Percentiles rank a stretch among this genome's conserved stretches.
These are phyloP conservation scores for Corvus hawaiiensis DNA, from an alignment of 2,113 vertebrate genomes.

Conservation along the genomic window DNA sequence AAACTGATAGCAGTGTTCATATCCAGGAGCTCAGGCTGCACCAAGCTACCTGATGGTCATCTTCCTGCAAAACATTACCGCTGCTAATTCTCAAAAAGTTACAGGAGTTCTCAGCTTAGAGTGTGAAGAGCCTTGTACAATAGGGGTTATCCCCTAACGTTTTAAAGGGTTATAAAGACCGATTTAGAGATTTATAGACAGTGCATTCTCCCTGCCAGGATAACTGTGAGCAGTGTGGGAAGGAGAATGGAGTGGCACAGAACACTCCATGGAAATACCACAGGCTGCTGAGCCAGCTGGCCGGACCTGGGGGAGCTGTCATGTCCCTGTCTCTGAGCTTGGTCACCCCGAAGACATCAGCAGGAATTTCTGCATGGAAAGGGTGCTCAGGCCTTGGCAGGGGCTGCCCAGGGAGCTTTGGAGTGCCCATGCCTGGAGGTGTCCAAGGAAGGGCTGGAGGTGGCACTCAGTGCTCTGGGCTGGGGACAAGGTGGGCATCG, in stretches of 20 bases:
- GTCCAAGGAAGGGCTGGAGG: not conserved
- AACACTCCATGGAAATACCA: not conserved
- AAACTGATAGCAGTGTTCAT: fast-evolving
- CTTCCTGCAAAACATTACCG: not conserved
- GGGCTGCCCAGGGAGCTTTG: not conserved
- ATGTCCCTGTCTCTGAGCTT: fast-evolving
- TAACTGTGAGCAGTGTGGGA: fast-evolving
- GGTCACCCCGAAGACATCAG: not conserved
- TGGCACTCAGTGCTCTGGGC: not conserved
- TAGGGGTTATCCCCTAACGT: fast-evolving
- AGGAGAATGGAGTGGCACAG: not conserved
- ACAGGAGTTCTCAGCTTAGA: not conserved
- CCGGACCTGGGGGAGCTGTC: fast-evolving
- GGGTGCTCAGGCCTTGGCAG: not conserved
- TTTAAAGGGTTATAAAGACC: not conserved
- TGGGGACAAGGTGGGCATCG: not conserved
- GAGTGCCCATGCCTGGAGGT: fast-evolving
- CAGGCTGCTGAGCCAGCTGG: fast-evolving
- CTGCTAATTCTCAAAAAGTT: not conserved
- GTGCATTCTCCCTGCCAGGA: fast-evolving
- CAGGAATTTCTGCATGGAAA: not conserved
- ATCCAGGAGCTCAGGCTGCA: not conserved
- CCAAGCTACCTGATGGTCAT: not conserved
- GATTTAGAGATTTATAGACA: not conserved
- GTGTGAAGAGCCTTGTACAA: fast-evolving